These are phyloP conservation scores for Lophotis ruficrista DNA, from an alignment of 2,113 vertebrate species.

Conservation along the genomic window DNA sequence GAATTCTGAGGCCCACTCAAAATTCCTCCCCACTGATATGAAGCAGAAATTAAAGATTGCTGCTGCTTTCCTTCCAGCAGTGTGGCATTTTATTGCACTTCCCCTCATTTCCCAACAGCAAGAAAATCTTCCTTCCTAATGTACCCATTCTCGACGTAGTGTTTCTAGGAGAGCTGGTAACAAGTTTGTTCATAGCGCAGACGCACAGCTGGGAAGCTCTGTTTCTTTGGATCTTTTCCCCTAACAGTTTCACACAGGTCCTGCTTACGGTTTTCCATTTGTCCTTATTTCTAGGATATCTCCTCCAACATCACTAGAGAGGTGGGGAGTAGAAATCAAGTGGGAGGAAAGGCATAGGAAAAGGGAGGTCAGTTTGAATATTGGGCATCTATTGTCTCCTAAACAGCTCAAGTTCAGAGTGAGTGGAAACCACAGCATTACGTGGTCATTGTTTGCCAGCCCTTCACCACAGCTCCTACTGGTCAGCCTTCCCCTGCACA, in stretches of 20 bases:
- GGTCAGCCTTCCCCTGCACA: rapidly evolving
- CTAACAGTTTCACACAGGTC: neutral
- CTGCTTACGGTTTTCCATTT: neutral
- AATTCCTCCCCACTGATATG: neutral
- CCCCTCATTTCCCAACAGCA: neutral
- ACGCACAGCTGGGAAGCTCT: neutral
- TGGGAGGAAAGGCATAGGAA: neutral
- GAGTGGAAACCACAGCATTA: neutral
- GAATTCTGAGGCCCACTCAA: neutral
- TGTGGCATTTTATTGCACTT: rapidly evolving
- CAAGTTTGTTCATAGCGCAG: neutral
- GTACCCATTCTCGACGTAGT: neutral
- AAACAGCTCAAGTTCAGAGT: neutral
- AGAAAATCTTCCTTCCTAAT: neutral
- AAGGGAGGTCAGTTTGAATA: neutral
- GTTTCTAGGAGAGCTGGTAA: neutral
- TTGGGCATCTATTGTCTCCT: rapidly evolving
- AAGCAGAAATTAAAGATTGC: neutral
- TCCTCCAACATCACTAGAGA: neutral
- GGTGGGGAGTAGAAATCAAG: neutral
- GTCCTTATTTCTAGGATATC: neutral
- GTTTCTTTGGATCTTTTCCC: neutral
- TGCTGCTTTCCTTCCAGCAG: neutral
- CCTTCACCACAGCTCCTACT: neutral
- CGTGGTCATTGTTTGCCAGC: rapidly evolving